Base-by-base conservation (phyloP, 2,113 vertebrate species). In the Origma solitaria region DNA sequence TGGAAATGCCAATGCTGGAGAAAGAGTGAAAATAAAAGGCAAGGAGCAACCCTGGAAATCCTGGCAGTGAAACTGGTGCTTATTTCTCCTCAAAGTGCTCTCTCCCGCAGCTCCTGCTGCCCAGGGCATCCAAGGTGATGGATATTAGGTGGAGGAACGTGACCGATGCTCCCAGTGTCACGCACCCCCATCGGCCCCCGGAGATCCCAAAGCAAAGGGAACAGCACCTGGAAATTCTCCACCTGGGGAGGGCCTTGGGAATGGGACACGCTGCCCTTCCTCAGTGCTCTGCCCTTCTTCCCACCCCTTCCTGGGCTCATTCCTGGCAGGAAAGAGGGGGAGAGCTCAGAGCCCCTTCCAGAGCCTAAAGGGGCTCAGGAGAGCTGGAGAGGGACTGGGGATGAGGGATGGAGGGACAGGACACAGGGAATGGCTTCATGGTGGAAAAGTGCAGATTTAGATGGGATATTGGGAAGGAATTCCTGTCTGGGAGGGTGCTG, bases 1-100 rank as follows among this genome's bases (percentile, higher is more conserved):
- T 1, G 35, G 12, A 22, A 2, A 27, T 2, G 0, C 19, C 8
- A 0, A 8, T 3, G 11, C n/a, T 1, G 0, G 13, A 7, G 28
- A 13, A 64, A 31, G 9, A 6, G 16, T 1, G 2, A 19, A 40
- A 51, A 21, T 5, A 2, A 4, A 18, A 0, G 18, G 13, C 24
- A 9, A 3, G 2, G 5, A 16, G 31, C 18, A 6, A 7, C 4
- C 31, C 60, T 45, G 68, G 61, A 20, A 49, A 45, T 24, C 3
- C 1, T 1, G 0, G 24, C 1, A 45, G 13, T 5, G 80, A 9
- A 28, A 18, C 2, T 1, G 2, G 17, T 2, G 1, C 49, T 53
- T 2, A 1, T 62, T 42, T 11, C 9, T 10, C 47, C 64, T 2
- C 3, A 3, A 7, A 20, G 30, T 0, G 37, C 70, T 23, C 37